Base-by-base conservation (phyloP, 2,113 vertebrate genomes). In the Salvelinus fontinalis region DNA sequence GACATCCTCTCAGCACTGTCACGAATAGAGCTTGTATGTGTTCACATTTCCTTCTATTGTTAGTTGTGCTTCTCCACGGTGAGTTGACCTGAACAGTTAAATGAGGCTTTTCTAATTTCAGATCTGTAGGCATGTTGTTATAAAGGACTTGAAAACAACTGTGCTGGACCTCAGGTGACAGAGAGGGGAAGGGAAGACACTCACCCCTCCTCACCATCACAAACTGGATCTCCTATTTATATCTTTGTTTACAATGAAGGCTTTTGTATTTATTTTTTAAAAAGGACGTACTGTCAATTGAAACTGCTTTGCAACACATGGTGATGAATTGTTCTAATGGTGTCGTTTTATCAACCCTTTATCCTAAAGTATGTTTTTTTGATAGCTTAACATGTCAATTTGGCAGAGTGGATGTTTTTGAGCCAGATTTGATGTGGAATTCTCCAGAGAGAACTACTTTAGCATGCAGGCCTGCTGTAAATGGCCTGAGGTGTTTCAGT, bases 111-210 rank as follows among this genome's bases (percentile, higher is more conserved):
- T 59, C 54, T 81, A 77, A 84, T 85, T 84, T 74, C 94, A 99
- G 97, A 91, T 94, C 34, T 99, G 97, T 90, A 94, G 92, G 77
- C 97, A 99, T 0, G 94, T 98, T 84, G 81, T 96, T n/a, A 85
- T 95, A 75, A 97, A 94, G 80, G 96, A 98, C 79, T 88, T 91
- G 67, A 95, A 95, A 85, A 92, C 96, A 74, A 90, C 75, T 27
- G 93, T 97, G 84, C 89, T 97, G 92, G 97, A 99, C 84, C 94
- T 99, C 90, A 98, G 97, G 95, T 98, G 95, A 98, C 94, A 75
- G 5, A 0, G 70, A 82, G 73, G 26, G 78, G 82, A n/a, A 26
- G 48, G 51, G 70, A 31, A 70, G n/a, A 66, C 49, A 68, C 54
- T 14, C 70, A 79, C 14, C 59, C 70, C 4, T 3, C 80, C 54